A percentile compares a stretch with the other conserved stretches of the same genome.
Evolutionary conservation across 2,113 vertebrate genomes (phyloP).

Genomic region (Phoxinus phoxinus): DNA sequence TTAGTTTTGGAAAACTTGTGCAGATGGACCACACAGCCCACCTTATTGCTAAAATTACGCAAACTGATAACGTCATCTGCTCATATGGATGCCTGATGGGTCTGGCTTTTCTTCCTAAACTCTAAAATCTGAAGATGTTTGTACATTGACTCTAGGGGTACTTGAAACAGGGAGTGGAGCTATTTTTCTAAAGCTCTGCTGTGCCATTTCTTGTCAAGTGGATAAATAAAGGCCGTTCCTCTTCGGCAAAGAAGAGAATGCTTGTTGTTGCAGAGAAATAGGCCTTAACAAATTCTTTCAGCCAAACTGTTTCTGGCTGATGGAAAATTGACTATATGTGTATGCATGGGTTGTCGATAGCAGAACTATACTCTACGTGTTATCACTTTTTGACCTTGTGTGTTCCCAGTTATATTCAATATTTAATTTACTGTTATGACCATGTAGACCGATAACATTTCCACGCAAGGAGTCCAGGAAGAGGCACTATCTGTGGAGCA

Average conservation of each 20-base stretch:
- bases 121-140: constrained; percentile 55
- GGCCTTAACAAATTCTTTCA: not conserved
- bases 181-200: constrained; percentile 49
- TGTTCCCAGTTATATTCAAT: not conserved
- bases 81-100: constrained; percentile 48
- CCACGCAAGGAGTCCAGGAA: not conserved
- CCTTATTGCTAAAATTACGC: constrained; percentile 14
- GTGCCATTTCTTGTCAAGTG: constrained; percentile 55
- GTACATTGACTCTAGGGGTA: constrained; percentile 24
- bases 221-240: constrained; percentile 44
- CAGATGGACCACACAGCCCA: not conserved
- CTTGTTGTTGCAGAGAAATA: not conserved
- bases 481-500: not conserved
- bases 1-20: constrained; percentile 3
- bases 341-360: not conserved
- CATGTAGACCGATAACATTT: not conserved
- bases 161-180: constrained; percentile 27
- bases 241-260: constrained; percentile 11
- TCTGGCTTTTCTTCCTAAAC: constrained; percentile 50
- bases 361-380: not conserved
- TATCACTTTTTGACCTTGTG: not conserved
- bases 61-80: constrained; percentile 47
- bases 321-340: not conserved
- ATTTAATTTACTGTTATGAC: not conserved
- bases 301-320: not conserved